Evolutionary conservation across 2,797 vertebrate species (phyloP).

Genomic region (Rhabdomys pumilio): DNA sequence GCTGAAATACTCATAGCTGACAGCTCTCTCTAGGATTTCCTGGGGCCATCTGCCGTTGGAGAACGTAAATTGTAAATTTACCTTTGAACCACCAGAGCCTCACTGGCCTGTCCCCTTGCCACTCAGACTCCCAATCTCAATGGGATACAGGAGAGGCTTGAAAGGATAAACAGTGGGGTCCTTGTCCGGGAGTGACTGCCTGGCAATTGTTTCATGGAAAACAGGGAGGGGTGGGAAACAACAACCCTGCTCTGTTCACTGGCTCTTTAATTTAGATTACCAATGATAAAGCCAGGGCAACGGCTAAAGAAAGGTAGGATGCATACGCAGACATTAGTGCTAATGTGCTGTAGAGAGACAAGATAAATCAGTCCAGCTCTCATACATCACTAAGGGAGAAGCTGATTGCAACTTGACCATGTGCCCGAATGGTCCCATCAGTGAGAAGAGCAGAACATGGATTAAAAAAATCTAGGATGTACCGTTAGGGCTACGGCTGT

Average conservation of each 20-base stretch:
- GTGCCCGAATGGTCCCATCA: constrained; percentile 90
- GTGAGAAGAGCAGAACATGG: constrained; percentile 89
- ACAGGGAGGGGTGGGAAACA: constrained; percentile 84
- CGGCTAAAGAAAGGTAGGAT: constrained; percentile 88
- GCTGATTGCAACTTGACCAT: constrained; percentile 91
- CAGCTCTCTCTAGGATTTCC: constrained; percentile 77
- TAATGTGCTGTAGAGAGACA: constrained; percentile 90
- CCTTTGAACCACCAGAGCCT: constrained; percentile 84
- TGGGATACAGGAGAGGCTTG: constrained; percentile 81
- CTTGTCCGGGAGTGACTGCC: constrained; percentile 88
- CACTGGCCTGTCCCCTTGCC: constrained; percentile 79
- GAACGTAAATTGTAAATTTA: constrained; percentile 84
- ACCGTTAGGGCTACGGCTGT: constrained; percentile 87
- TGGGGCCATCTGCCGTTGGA: constrained; percentile 82
- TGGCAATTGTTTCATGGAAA: constrained; percentile 91
- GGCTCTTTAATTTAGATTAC: constrained; percentile 91
- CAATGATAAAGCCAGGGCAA: constrained; percentile 88
- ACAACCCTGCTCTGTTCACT: constrained; percentile 83
- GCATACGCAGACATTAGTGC: constrained; percentile 90
- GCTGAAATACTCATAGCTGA: constrained; percentile 75
- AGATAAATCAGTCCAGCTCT: constrained; percentile 91
- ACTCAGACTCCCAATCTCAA: constrained; percentile 83
- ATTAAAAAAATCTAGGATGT: constrained; percentile 89
- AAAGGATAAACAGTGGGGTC: constrained; percentile 82
- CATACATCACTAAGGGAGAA: constrained; percentile 89